Evolutionary conservation across 2,797 vertebrate species (phyloP), one percentile per base, ranked within the genome.

Genomic region (Peromyscus melanophrys): DNA sequence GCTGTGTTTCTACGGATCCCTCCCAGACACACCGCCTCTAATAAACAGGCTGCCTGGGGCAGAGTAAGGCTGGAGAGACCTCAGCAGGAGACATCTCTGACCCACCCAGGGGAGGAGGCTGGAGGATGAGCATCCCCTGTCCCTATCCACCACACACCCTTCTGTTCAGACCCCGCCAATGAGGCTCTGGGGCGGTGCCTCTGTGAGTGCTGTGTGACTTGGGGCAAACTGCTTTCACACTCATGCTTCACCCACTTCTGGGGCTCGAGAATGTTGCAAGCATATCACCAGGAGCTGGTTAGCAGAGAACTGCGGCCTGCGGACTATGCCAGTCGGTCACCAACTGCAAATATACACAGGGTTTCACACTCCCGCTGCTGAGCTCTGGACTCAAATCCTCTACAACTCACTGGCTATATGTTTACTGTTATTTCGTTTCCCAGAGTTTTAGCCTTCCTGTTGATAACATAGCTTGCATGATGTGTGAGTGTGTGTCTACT

Each of bases 401-500:
- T 61, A 65, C 16, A 55, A 46, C 6, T 37, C 46, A 52, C 9
- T 13, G n/a, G 29, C 4, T 37, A 0, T 17, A 37, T 55, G 11
- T 89, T 77, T 77, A 80, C 21, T 1, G 2, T 12, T 49, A 31
- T 16, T 85, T 77, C 37, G 69, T 52, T 96, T 85, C 69, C 57
- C 31, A 49, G 34, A 78, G 16, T 13, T 73, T 92, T 2, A 2
- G 29, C 75, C 57, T 63, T 80, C 55, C 94, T 76, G 29, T 84
- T 69, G 81, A 37, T 87, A 88, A 96, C 95, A 43, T 21, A 37
- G 57, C 49, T 76, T 83, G 43, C n/a, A 46, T 81, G 55, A 14
- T 55, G 19, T 55, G 29, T 49, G 43, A 69, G 16, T 55, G 52
- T 55, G 52, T 55, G 16, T 55, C 14, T 14, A 55, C 52, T 55